These are phyloP conservation scores for Alces alces DNA, from an alignment of 2,113 vertebrate genomes.

Conservation along the genomic window DNA sequence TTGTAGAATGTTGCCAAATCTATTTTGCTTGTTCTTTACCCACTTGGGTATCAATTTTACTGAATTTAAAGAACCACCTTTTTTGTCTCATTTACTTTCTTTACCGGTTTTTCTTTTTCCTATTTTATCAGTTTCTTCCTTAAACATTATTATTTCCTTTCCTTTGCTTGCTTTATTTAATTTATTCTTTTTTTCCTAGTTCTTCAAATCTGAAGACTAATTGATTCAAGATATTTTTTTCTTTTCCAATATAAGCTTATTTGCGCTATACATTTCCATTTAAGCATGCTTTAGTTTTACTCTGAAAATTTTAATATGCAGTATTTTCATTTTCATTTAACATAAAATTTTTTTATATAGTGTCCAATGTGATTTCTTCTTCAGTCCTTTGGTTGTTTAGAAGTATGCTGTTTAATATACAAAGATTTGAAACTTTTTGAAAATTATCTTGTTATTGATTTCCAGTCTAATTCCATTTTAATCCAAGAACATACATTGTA, in stretches of 20 bases:
- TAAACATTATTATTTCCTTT: neutral
- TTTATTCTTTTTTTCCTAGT: neutral
- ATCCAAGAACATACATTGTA: neutral
- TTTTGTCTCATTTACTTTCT: neutral
- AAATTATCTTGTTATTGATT: neutral
- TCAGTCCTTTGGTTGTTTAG: neutral
- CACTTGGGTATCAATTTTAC: neutral
- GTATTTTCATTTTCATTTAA: neutral
- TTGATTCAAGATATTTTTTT: neutral
- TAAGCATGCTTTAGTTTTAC: neutral
- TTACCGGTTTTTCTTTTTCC: neutral
- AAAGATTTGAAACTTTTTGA: neutral
- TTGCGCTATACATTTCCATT: neutral
- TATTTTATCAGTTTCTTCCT: neutral
- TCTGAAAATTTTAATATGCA: neutral
- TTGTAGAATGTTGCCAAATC: neutral
- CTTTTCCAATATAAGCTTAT: neutral
- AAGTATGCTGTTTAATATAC: neutral
- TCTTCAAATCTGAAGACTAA: neutral
- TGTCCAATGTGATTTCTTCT: neutral
- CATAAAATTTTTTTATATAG: neutral
- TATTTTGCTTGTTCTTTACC: neutral
- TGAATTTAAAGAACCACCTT: neutral
- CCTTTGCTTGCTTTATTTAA: neutral
- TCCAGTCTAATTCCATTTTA: neutral